Evolutionary conservation across 2,888 invertebrate genomes (phyloP), one percentile per base, ranked within the genome.

Genomic region (Drosophila mimetica): DNA sequence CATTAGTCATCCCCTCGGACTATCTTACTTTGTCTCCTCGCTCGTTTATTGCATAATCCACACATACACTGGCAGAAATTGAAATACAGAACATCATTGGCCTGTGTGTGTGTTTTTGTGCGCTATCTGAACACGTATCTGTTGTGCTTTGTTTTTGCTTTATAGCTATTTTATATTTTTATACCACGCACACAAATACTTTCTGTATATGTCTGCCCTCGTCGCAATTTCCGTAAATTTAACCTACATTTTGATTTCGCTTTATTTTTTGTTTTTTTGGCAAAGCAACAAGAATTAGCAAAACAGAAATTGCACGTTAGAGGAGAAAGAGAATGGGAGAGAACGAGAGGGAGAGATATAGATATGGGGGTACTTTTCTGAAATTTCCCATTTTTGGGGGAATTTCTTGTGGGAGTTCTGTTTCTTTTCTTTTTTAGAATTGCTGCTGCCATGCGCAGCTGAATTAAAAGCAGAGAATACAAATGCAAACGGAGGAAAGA

Each of bases 161-260:
- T 69, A 71, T 80, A 59, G 75, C 66, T 46, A 54, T 65, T 66
- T 58, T 71, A 77, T 55, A 72, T 65, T 63, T 60, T 58, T 55
- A 60, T 69, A 51, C 61, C 54, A 60, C 25, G 28, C 41, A 41
- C 7, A 54, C 25, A 36, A 13, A 25, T 14, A 18, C 39, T 58
- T n/a, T 57, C 16, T 58, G 47, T 64, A 69, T 76, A 71, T 37
- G 41, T 65, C 16, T 18, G 70, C 77, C 71, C 69, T 77, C 76
- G 69, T 14, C 78, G 81, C 81, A 77, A 87, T 84, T 84, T 84
- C 84, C 84, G 84, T 74, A 84, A 82, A 80, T 87, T 84, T 84
- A 84, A 84, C 84, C 84, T 84, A 84, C 84, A 79, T 84, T 84
- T 85, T 53, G 75, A 61, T 61, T 70, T 59, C 13, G 28, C 30